phyloP scores from a whole-genome alignment of 2,888 invertebrate genomes.

The Phyllotreta cruciferae region DNA sequence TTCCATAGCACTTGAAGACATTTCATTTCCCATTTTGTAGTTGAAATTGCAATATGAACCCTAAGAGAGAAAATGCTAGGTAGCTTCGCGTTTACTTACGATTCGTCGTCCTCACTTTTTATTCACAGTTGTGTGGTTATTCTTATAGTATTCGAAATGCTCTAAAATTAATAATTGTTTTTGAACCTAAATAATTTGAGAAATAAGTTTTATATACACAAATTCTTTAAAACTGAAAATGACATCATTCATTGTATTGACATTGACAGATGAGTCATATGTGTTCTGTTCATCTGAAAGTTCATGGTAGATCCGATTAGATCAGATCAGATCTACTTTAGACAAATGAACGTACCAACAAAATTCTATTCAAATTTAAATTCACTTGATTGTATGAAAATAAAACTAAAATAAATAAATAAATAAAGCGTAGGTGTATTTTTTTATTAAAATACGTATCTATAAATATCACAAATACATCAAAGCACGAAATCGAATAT shows the following conservation, averaged over 20 bases:
- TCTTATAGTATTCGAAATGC: background rate
- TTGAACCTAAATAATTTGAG: slow-evolving; percentile 19
- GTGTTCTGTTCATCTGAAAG: too few species aligned
- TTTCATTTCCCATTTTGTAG: slow-evolving; percentile 78
- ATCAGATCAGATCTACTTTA: too few species aligned
- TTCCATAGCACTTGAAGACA: slow-evolving; percentile 88
- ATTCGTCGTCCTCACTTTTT: background rate
- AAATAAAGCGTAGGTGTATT: too few species aligned
- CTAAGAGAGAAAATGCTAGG: background rate
- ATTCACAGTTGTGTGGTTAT: background rate
- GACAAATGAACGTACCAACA: too few species aligned
- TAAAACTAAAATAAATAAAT: too few species aligned
- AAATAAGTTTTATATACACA: background rate
- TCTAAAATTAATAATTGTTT: slow-evolving; percentile 10
- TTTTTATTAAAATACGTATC: too few species aligned
- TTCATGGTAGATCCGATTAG: too few species aligned
- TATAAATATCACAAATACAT: too few species aligned
- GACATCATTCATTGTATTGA: slow-evolving; percentile 23
- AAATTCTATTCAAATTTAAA: too few species aligned
- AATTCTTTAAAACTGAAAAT: slow-evolving; percentile 21
- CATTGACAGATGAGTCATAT: slow-evolving; percentile 4
- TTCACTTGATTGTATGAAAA: too few species aligned
- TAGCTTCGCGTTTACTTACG: slow-evolving; percentile 2
- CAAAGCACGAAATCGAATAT: too few species aligned
- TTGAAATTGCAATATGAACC: background rate